phyloP scores from a whole-genome alignment of 2,797 vertebrate genomes.

The Alectoris magna region DNA sequence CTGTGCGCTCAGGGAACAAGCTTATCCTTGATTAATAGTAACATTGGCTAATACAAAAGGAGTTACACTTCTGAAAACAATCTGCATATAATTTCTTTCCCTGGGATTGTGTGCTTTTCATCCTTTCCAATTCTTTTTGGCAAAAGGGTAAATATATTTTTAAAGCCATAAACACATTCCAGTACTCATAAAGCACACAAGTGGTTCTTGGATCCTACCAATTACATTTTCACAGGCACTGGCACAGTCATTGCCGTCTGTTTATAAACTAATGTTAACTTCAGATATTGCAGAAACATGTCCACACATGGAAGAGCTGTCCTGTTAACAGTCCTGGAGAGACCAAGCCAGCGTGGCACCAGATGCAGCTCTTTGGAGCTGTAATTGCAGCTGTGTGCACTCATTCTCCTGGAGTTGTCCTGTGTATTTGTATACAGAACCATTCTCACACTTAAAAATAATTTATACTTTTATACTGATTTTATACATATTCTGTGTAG shows the following conservation, averaged over 20 bases:
- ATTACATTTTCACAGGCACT: not conserved
- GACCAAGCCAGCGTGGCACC: not conserved
- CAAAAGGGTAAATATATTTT: slow-evolving; percentile 34
- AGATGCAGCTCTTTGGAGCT: not conserved
- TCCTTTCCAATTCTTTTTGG: slow-evolving; percentile 2
- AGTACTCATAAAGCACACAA: not conserved
- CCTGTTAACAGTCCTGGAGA: not conserved
- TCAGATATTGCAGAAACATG: not conserved
- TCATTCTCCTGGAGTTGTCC: not conserved
- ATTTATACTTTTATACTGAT: not conserved
- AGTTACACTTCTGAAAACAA: not conserved
- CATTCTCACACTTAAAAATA: not conserved
- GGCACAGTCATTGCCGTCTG: not conserved
- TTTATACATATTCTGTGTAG: not conserved
- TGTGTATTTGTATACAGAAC: not conserved
- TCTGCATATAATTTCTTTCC: not conserved
- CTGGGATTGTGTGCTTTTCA: not conserved
- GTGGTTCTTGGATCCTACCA: not conserved
- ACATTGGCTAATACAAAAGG: not conserved
- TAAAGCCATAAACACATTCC: not conserved
- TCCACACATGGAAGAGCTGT: not conserved
- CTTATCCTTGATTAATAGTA: slow-evolving; percentile 5
- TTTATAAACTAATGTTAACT: not conserved
- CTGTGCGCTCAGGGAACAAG: not conserved
- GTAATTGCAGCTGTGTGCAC: accelerated